Evolutionary conservation across 2,888 invertebrate genomes (phyloP).

Genomic region (Drymonia ruficornis): DNA sequence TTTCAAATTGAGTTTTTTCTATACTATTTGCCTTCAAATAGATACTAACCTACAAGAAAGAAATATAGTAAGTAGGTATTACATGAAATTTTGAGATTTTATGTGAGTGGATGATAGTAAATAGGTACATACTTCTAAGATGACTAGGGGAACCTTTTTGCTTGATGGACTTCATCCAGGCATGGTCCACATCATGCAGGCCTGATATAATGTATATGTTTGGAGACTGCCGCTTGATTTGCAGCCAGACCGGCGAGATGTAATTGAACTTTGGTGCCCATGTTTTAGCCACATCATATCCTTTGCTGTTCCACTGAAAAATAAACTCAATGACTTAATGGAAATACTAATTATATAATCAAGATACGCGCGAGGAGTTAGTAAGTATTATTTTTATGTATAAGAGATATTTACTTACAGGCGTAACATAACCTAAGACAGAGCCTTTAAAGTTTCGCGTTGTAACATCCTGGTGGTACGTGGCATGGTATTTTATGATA

Average conservation of each 20-base stretch:
- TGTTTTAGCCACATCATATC: slow-evolving; percentile 95
- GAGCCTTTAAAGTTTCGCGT: slow-evolving; percentile 88
- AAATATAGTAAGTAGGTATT: too few relatives aligned
- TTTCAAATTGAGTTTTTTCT: too few relatives aligned
- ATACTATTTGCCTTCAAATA: too few relatives aligned
- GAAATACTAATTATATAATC: neutral
- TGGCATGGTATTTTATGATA: slow-evolving; percentile 90
- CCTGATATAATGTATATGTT: slow-evolving; percentile 88
- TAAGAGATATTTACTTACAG: slow-evolving; percentile 79
- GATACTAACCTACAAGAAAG: too few relatives aligned
- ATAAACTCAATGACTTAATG: neutral
- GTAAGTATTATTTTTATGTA: neutral
- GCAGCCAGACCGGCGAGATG: slow-evolving; percentile 98
- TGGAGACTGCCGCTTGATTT: slow-evolving; percentile 87
- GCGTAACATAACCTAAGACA: slow-evolving; percentile 96
- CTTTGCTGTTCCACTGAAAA: slow-evolving; percentile 96
- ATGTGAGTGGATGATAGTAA: neutral
- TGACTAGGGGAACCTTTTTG: slow-evolving; percentile 82
- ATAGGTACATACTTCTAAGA: slow-evolving; percentile 83
- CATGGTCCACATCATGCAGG: slow-evolving; percentile 93
- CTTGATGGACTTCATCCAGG: slow-evolving; percentile 91
- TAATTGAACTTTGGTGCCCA: slow-evolving; percentile 95
- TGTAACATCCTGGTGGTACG: slow-evolving; percentile 89
- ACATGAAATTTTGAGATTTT: too few relatives aligned
- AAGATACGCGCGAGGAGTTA: too few relatives aligned